Evolutionary conservation across 2,888 invertebrate genomes (phyloP), one percentile per base, ranked within the genome.

Genomic region (Pycnomerus fuliginosus): DNA sequence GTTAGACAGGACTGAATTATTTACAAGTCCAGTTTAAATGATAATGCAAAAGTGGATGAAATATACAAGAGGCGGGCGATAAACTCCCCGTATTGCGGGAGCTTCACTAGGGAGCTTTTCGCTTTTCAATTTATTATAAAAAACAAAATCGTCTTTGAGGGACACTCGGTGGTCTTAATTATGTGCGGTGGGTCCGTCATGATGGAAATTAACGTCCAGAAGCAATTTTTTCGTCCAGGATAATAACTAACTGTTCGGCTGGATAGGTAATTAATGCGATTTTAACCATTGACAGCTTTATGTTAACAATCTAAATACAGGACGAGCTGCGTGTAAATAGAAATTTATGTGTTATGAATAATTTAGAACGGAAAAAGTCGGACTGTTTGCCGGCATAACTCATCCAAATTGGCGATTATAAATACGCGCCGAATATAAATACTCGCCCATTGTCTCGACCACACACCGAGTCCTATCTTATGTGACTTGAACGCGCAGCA

Each of bases 281-380:
- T 63, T 65, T 67, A 66, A 65, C 58, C 59, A 65, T 62, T 64
- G 66, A 67, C 67, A 66, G 66, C 56, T 68, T 68, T 68, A 68
- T 67, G 67, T 64, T 65, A 64, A 65, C 65, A 65, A 66, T 66
- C 66, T 62, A 61, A 59, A 66, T 61, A 62, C 59, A 59, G 64
- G 61, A 62, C 60, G 54, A 56, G 57, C 57, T 52, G 56, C 60
- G 60, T 64, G 61, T 62, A 61, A 64, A 66, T 62, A 61, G 61
- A 61, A 64, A 68, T 67, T 68, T 66, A 68, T 68, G 66, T 61
- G 59, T 65, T 68, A 65, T 65, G 66, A 68, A 68, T 68, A 66
- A 68, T 65, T 68, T 65, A 60, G 58, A 60, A 58, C 56, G 48
- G 59, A 56, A 58, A 59, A 61, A 61, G 60, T 62, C 57, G 56